Evolutionary conservation across 2,888 invertebrate genomes (phyloP), one percentile per base, ranked within the genome.

Genomic region (Acleris cristana): DNA sequence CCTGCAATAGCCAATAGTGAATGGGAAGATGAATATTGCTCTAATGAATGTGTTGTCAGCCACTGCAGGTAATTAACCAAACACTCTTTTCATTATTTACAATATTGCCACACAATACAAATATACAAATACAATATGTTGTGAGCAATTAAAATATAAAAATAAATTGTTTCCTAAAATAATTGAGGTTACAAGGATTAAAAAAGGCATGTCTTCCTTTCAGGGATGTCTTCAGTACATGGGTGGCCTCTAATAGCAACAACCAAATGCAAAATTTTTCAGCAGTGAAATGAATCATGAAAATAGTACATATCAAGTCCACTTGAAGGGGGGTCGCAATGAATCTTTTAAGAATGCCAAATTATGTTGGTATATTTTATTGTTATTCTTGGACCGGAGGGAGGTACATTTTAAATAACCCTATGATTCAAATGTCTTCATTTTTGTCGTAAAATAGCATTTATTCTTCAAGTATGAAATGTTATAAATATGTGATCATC

Each of bases 1-100:
- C 96, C 96, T 54, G 98, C 98, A 72, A 96, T 98, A 79, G 95
- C 97, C 74, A 98, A 97, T 93, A 96, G 96, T 73, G 98, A 98
- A 90, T 98, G 98, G 98, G 98, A 98, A 88, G 97, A 97, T 86
- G 98, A 98, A 88, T 99, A 98, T 89, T 99, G 98, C 94, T 98
- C 98, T 90, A 98, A 98, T 90, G 98, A 98, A 89, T 99, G 98
- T 92, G 98, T 98, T 73, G 97, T 98, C 86, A 97, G 96, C 87
- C 98, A 99, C 90, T 98, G 98, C 95, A 96, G 98, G 96, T 93
- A 84, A 76, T 71, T 72, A 26, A 18, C 56, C 60, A 45, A 55
- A 23, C 21, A 34, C 7, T 16, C 26, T 16, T 44, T 34, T 63
- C 21, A 44, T 58, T 18, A 21, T 44, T 16, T 45, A n/a, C 48